Evolutionary conservation across 2,888 invertebrate species (phyloP).

Genomic region (Agonopterix arenella): DNA sequence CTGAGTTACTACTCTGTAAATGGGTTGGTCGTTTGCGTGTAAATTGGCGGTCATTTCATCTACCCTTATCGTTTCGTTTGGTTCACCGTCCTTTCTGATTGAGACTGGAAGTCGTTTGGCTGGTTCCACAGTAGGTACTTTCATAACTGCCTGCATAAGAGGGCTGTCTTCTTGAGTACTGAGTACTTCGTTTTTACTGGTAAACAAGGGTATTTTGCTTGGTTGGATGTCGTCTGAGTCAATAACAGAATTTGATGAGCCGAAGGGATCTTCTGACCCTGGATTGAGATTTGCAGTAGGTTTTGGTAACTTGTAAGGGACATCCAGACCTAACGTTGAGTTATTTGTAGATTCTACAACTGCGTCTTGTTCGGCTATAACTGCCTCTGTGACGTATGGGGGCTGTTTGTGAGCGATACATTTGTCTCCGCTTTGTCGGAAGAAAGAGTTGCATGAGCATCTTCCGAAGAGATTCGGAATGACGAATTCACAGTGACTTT

Average conservation of each 20-base stretch:
- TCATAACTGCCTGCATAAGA: slow-evolving; percentile 60
- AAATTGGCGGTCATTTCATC: slow-evolving; percentile 67
- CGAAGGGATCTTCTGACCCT: slow-evolving; percentile 30
- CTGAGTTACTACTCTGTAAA: slow-evolving; percentile 68
- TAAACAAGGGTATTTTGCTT: slow-evolving; percentile 49
- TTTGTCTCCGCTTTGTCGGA: slow-evolving; percentile 79
- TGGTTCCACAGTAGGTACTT: slow-evolving; percentile 53
- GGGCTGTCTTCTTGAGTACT: slow-evolving; percentile 62
- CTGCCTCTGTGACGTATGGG: slow-evolving; percentile 52
- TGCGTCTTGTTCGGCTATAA: slow-evolving; percentile 56
- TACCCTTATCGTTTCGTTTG: slow-evolving; percentile 55
- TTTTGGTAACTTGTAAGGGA: slow-evolving; percentile 31
- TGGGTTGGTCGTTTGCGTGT: slow-evolving; percentile 66
- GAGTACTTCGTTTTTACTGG: slow-evolving; percentile 55
- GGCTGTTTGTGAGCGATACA: slow-evolving; percentile 69
- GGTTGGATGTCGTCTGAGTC: slow-evolving; percentile 46
- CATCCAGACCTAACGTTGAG: slow-evolving; percentile 23
- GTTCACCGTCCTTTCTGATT: slow-evolving; percentile 58
- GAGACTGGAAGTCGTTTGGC: slow-evolving; percentile 46
- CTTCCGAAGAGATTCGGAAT: slow-evolving; percentile 93
- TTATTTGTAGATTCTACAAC: slow-evolving; percentile 26
- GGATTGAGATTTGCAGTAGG: slow-evolving; percentile 29
- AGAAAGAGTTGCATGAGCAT: slow-evolving; percentile 86
- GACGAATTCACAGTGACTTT: slow-evolving; percentile 92
- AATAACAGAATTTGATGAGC: slow-evolving; percentile 29